phyloP scores from a whole-genome alignment of 2,888 invertebrate species.

The Ceratothoa steindachneri region DNA sequence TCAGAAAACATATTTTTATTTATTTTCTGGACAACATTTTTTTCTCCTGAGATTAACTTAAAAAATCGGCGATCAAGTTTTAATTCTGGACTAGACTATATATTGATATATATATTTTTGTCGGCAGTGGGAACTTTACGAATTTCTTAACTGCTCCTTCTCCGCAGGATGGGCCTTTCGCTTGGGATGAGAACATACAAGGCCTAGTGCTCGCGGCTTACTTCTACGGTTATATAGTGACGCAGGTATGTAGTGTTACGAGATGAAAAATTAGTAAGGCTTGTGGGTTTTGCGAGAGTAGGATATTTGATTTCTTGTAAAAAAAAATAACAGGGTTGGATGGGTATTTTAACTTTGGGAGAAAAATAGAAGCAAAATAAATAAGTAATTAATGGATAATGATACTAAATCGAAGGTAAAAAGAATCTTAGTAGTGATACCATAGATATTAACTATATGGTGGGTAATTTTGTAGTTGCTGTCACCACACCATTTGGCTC shows the following conservation, averaged over 20 bases:
- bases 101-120: too few species aligned
- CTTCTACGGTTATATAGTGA: constrained; percentile 80
- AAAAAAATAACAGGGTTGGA: background rate
- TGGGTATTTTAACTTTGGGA: background rate
- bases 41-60: background rate
- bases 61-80: too few species aligned
- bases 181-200: constrained; percentile 68
- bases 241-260: constrained; percentile 56
- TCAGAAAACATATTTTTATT: background rate
- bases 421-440: too few species aligned
- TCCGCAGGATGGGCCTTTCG: constrained; percentile 69
- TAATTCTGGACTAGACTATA: too few species aligned
- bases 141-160: too few species aligned
- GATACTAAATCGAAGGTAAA: too few species aligned
- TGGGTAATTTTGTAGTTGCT: too few species aligned
- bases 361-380: background rate
- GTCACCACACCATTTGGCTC: too few species aligned
- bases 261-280: background rate
- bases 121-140: too few species aligned
- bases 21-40: background rate
- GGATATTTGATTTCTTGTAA: background rate
- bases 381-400: too few species aligned
- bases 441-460: too few species aligned
- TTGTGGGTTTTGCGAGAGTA: background rate
- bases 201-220: constrained; percentile 75